Percentiles rank a stretch among this genome's conserved stretches.
These are phyloP conservation scores for Bagarius yarrelli DNA, from an alignment of 2,113 vertebrate species.

Conservation along the genomic window DNA sequence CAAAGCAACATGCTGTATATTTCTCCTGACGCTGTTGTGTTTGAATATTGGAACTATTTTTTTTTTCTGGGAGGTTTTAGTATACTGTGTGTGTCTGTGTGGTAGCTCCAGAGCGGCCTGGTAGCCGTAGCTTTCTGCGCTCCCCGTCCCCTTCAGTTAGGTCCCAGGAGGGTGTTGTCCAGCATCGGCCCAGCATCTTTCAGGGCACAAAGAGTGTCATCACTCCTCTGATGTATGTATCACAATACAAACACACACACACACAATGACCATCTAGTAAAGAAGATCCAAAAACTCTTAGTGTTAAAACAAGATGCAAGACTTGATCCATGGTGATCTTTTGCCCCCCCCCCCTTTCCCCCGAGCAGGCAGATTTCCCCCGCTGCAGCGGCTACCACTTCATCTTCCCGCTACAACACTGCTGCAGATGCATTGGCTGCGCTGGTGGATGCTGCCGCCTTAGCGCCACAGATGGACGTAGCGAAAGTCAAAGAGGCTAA, in stretches of 20 bases:
- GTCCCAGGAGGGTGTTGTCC: conserved; percentile 85
- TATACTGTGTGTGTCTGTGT: neutral
- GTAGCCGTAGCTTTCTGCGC: conserved; percentile 87
- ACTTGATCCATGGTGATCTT: neutral
- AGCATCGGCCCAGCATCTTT: conserved; percentile 95
- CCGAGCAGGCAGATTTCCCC: conserved; percentile 54
- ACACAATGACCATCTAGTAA: neutral
- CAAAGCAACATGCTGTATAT: neutral
- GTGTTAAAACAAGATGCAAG: too few species aligned
- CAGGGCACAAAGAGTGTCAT: conserved; percentile 95
- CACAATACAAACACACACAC: neutral
- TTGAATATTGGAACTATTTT: neutral
- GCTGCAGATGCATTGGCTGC: conserved; percentile 93
- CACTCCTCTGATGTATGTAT: conserved; percentile 88
- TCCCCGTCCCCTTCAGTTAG: conserved; percentile 88
- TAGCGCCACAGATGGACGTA: conserved; percentile 93
- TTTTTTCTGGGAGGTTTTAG: neutral
- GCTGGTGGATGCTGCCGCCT: conserved; percentile 90
- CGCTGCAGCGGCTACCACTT: conserved; percentile 67
- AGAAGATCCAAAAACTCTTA: too few species aligned
- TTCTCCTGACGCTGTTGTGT: neutral
- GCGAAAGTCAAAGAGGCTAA: conserved; percentile 88
- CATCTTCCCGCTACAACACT: conserved; percentile 86
- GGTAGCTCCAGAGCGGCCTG: conserved; percentile 79
- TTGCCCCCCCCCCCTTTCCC: neutral